Conservation (phyloP, 2,113 vertebrate genomes). For the Macaca mulatta region DNA sequence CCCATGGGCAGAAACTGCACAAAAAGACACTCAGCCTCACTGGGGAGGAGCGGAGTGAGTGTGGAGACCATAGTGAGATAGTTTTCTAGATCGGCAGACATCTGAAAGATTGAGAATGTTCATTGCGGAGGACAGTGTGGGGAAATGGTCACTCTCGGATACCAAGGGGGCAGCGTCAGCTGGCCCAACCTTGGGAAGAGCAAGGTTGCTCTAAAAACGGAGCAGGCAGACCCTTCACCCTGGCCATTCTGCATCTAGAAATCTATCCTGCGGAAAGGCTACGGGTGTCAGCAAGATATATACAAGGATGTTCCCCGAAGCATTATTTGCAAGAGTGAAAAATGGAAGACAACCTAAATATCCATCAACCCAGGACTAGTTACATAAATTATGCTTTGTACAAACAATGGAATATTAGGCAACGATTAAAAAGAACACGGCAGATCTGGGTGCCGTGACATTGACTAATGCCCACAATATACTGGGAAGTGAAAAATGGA, state of each 20-base stretch:
- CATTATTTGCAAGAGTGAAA: conserved; percentile 26
- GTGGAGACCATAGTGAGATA: background rate
- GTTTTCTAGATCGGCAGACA: background rate
- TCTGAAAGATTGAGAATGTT: background rate
- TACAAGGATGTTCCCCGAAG: background rate
- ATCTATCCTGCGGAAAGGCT: background rate
- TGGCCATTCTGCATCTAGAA: background rate
- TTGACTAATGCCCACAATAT: background rate
- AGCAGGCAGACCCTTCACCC: background rate
- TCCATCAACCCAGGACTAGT: conserved; percentile 6
- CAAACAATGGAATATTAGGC: conserved; percentile 52
- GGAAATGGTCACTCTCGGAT: background rate
- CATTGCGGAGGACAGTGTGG: background rate
- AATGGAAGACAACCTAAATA: conserved; percentile 3
- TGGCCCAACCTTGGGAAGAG: background rate
- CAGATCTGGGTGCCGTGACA: accelerated
- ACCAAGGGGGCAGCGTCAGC: background rate
- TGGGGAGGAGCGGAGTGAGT: background rate
- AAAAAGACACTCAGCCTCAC: background rate
- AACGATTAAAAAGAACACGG: conserved; percentile 15
- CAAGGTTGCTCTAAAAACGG: background rate
- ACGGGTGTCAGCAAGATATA: background rate
- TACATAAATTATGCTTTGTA: background rate
- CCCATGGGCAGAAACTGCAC: background rate
- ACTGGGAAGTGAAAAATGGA: background rate